Base-by-base conservation (phyloP, 2,113 vertebrate species). In the Daphoenositta chrysoptera region DNA sequence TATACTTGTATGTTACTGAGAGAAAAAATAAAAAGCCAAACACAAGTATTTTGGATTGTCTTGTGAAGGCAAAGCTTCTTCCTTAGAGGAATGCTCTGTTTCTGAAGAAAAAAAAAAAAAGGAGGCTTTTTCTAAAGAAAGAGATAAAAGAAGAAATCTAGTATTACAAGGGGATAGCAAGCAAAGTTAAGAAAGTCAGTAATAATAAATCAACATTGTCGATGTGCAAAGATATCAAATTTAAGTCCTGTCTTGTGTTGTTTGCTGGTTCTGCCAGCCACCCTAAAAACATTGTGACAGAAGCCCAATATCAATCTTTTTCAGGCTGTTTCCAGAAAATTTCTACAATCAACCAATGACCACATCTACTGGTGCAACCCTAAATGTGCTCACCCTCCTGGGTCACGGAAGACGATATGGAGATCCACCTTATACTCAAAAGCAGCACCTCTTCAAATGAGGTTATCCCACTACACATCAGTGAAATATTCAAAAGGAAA, bases 191-290 rank as follows among this genome's bases (percentile, higher is more conserved):
- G 23, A 45, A 50, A 77, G 4, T n/a, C 30, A 50, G 15, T 31
- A 61, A 40, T 15, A 63, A 28, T 50, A 45, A 71, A 33, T 37
- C 17, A 33, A 13, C 5, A 31, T 6, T 19, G 4, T 15, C 40
- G 31, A 48, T 15, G 4, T 24, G 8, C 17, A 76, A 86, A 86
- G 3, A 35, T 15, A 12, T 10, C 0, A 0, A 6, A 50, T 54
- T 76, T 50, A 51, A 15, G 56, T 20, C 7, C 8, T 39, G 17
- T 19, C 26, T 58, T 31, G 0, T 37, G 4, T 27, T 69, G 15
- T 33, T 44, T 69, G 3, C 9, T 51, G 13, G 3, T 42, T 88
- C 39, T 86, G 33, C 7, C 23, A 76, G 31, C 3, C 4, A 10
- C 12, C 6, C 11, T 56, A 35, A 54, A 85, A 65, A 1, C 0